A percentile compares a stretch with the other conserved stretches of the same genome.
Evolutionary conservation across 2,797 vertebrate species (phyloP).

Genomic region (Hippocampus kuda): DNA sequence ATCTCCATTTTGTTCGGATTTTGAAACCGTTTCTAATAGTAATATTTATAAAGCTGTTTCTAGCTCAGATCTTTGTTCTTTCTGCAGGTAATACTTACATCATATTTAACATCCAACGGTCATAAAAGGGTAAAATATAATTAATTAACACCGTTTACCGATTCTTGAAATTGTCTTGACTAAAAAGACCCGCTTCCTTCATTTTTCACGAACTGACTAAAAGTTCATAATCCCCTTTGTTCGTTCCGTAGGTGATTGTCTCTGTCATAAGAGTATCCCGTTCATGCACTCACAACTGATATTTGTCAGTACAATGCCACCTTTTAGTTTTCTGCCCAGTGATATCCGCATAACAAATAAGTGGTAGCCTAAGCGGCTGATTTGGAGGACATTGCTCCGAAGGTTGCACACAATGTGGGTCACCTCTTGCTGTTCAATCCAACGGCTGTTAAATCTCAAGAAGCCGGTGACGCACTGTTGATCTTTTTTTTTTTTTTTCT

Average conservation of each 20-base stretch:
- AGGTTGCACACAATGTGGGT: background rate
- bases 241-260: background rate
- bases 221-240: background rate
- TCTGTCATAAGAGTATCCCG: background rate
- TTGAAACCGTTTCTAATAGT: too few relatives aligned
- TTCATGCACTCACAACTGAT: background rate
- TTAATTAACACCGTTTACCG: background rate
- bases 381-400: background rate
- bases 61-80: too few relatives aligned
- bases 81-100: too few relatives aligned
- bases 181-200: background rate
- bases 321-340: background rate
- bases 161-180: background rate
- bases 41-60: too few relatives aligned
- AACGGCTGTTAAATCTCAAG: slow-evolving; percentile 1
- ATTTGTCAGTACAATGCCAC: background rate
- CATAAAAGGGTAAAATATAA: background rate
- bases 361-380: background rate
- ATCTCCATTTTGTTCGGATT: too few relatives aligned
- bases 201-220: background rate
- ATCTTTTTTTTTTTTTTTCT: slow-evolving; percentile 21
- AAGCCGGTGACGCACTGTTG: slow-evolving; percentile 3
- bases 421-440: background rate
- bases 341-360: background rate
- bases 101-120: too few relatives aligned